These are phyloP conservation scores for Pararge aegeria DNA, from an alignment of 1,140 invertebrate genomes.

Conservation along the genomic window DNA sequence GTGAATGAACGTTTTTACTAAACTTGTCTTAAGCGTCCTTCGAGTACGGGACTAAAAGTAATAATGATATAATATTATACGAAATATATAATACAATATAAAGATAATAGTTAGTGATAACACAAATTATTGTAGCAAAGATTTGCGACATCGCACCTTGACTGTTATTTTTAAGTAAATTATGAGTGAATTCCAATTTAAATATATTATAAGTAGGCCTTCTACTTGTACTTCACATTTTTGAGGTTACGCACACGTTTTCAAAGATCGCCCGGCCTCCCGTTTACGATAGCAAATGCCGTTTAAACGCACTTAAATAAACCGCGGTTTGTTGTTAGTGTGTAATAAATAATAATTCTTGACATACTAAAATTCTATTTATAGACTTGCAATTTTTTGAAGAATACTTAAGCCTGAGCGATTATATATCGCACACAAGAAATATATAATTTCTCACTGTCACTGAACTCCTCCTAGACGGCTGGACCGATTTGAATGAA, in stretches of 20 bases:
- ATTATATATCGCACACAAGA: too few species aligned
- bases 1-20: too few species aligned
- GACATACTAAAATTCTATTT: background rate
- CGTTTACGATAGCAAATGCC: background rate
- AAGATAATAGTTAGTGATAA: too few species aligned
- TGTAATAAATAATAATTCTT: background rate
- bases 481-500: too few species aligned
- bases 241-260: background rate
- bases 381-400: too few species aligned
- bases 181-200: background rate
- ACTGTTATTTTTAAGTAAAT: background rate
- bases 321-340: background rate
- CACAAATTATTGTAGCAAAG: background rate
- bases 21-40: too few species aligned
- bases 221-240: background rate
- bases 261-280: background rate
- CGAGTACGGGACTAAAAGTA: too few species aligned
- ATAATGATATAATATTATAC: too few species aligned
- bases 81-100: too few species aligned
- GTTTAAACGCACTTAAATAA: background rate
- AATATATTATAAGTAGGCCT: background rate
- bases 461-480: too few species aligned
- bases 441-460: too few species aligned
- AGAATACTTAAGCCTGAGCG: too few species aligned
- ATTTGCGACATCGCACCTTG: background rate